Base-by-base conservation (phyloP, 2,113 vertebrate species). In the Misgurnus mizolepis region DNA sequence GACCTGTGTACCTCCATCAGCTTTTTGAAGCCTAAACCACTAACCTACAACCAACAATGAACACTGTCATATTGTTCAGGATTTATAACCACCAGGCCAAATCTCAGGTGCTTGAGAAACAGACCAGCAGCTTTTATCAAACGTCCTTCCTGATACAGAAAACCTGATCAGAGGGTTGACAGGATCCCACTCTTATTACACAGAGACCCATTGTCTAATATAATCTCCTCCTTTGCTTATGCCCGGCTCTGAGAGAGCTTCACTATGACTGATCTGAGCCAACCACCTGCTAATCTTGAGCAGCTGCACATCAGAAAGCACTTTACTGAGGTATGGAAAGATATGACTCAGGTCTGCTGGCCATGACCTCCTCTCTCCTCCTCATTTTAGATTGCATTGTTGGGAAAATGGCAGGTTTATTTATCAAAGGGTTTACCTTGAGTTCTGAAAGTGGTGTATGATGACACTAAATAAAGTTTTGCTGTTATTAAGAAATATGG, bases 131-230 rank as follows among this genome's bases (percentile, higher is more conserved):
- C 70, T 67, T 82, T 76, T 45, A 79, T 56, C 34, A 76, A 82
- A 80, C 22, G 11, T 67, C 87, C 82, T 81, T 40, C 43, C 14
- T 45, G 61, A 40, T 39, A 85, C 10, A 58, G 6, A 87, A 83
- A 87, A 5, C 78, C 80, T 80, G 87, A 85, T 84, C 84, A 87
- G 67, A 76, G 85, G 84, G 88, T 72, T 65, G 89, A 88, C 87
- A 90, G 89, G 86, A 90, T 87, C 76, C 83, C 86, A 86, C 90
- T 89, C 86, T 90, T 86, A 84, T 91, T 92, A 90, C 88, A 83
- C 88, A 87, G 88, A 86, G 78, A 67, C 81, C 43, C 85, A 88
- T 86, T 88, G 87, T 89, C 88, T 64, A 0, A 66, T 85, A 85
- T 90, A 91, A 92, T 91, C 90, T 90, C 88, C 69, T 81, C 43